Evolutionary conservation across 2,113 vertebrate genomes (phyloP).

Genomic region (Stigmatopora argus): DNA sequence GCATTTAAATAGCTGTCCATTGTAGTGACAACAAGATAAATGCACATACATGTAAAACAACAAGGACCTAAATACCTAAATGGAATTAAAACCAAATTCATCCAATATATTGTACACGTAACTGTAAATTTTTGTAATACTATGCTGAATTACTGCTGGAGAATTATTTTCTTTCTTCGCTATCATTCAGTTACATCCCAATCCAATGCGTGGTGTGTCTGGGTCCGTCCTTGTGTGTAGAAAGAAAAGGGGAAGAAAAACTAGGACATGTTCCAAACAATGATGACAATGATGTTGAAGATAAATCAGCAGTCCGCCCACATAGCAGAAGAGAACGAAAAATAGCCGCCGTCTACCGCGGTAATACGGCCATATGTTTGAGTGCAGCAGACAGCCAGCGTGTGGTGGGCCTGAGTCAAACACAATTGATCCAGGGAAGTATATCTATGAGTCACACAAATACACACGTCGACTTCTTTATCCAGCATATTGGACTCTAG

Average conservation of each 20-base stretch:
- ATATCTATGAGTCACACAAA: slow-evolving; percentile 46
- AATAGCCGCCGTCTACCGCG: slow-evolving; percentile 38
- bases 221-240: not conserved
- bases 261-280: slow-evolving; percentile 27
- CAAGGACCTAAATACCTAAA: not conserved
- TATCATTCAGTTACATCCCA: slow-evolving; percentile 21
- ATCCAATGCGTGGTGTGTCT: slow-evolving; percentile 8
- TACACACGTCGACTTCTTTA: slow-evolving; percentile 42
- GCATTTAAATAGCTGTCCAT: not conserved
- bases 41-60: not conserved
- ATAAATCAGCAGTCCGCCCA: slow-evolving; percentile 34
- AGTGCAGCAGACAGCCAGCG: slow-evolving; percentile 47
- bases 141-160: not conserved
- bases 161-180: not conserved
- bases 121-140: not conserved
- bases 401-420: slow-evolving; percentile 48
- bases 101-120: slow-evolving; percentile 16
- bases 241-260: slow-evolving; percentile 19
- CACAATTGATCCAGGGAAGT: slow-evolving; percentile 56
- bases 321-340: slow-evolving; percentile 25
- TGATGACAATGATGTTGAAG: slow-evolving; percentile 29
- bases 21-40: not conserved
- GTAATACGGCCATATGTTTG: slow-evolving; percentile 55
- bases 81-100: slow-evolving; percentile 31
- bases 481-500: slow-evolving; percentile 25